Percentiles rank a stretch among this genome's conserved stretches.
phyloP scores from a whole-genome alignment of 1,140 invertebrate species.

The Potamilus streckersoni region DNA sequence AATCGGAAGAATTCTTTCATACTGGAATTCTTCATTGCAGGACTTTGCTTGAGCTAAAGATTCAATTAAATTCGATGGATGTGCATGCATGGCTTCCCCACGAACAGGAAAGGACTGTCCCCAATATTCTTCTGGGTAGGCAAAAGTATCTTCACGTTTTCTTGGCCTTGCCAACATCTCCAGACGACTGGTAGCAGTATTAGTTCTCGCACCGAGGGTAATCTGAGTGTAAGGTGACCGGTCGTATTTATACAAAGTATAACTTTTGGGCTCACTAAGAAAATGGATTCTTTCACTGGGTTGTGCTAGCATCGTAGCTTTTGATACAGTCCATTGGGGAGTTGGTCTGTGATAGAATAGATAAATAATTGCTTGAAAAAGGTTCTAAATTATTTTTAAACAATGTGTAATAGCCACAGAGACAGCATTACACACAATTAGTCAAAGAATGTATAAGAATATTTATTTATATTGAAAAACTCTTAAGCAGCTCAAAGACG shows the following conservation, averaged over 20 bases:
- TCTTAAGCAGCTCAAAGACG: too few species aligned
- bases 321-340: slow-evolving; percentile 52
- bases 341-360: slow-evolving; percentile 37
- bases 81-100: slow-evolving; percentile 35
- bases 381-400: too few species aligned
- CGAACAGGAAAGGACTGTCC: slow-evolving; percentile 41
- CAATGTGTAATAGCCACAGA: too few species aligned
- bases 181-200: slow-evolving; percentile 38
- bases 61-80: slow-evolving; percentile 39
- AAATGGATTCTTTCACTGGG: slow-evolving; percentile 39
- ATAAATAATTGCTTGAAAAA: too few species aligned
- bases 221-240: slow-evolving; percentile 50
- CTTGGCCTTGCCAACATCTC: slow-evolving; percentile 42
- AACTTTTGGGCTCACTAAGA: slow-evolving; percentile 39
- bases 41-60: slow-evolving; percentile 46
- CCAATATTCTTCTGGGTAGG: slow-evolving; percentile 40
- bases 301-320: slow-evolving; percentile 35
- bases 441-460: too few species aligned
- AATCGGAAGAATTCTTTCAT: slow-evolving; percentile 49
- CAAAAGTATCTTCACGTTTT: slow-evolving; percentile 33
- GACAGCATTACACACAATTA: too few species aligned
- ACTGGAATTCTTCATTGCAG: slow-evolving; percentile 42
- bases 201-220: slow-evolving; percentile 32
- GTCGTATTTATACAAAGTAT: slow-evolving; percentile 34
- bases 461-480: too few species aligned